Conservation (phyloP, 2,113 vertebrate species). For the Phocoena phocoena region DNA sequence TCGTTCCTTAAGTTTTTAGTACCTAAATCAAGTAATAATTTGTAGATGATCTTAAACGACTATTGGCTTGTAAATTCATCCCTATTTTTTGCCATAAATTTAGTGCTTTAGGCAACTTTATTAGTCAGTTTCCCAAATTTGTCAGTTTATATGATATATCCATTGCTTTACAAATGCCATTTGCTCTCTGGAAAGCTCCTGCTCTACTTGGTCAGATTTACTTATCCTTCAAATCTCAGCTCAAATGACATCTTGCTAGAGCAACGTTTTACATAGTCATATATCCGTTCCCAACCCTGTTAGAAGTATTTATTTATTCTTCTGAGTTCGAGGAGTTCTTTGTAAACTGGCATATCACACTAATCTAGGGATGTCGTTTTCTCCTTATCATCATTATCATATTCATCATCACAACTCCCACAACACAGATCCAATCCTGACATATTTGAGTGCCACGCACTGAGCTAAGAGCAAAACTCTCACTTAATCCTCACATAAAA, state of each 20-base stretch:
- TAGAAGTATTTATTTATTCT: neutral
- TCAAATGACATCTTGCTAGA: neutral
- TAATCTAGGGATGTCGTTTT: neutral
- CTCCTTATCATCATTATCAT: neutral
- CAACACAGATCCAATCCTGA: neutral
- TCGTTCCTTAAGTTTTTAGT: neutral
- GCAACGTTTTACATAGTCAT: neutral
- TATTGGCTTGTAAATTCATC: neutral
- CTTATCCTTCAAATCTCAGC: neutral
- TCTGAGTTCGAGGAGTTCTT: neutral
- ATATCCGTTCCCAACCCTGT: neutral
- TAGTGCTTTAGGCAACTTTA: neutral
- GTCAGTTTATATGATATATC: neutral
- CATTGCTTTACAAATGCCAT: neutral
- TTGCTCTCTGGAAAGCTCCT: neutral
- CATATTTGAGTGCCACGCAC: neutral
- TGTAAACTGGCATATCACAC: neutral
- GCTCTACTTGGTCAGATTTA: neutral
- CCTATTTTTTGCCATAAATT: neutral
- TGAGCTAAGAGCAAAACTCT: neutral
- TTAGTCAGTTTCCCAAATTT: neutral
- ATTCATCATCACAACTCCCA: neutral
- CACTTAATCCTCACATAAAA: neutral
- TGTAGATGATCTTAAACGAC: neutral
- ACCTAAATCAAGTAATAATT: neutral